phyloP scores from a whole-genome alignment of 2,797 vertebrate genomes.

The Eremophila alpestris region DNA sequence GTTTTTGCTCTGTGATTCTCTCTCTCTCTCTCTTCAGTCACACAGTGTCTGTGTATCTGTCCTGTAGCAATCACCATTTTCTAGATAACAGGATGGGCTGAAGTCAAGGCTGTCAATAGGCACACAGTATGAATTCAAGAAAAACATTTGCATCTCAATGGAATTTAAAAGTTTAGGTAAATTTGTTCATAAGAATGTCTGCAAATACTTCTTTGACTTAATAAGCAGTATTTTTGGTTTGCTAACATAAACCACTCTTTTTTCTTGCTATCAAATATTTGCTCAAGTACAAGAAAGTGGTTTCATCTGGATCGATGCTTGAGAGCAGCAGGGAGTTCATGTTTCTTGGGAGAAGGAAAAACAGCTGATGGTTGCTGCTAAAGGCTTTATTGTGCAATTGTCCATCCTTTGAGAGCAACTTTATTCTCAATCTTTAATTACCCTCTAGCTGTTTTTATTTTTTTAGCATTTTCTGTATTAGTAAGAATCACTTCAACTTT shows the following conservation, averaged over 20 bases:
- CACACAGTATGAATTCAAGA: not conserved
- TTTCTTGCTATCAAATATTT: not conserved
- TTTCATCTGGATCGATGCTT: rapidly evolving
- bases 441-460: not conserved
- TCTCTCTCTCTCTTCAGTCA: not conserved
- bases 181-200: not conserved
- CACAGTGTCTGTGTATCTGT: not conserved
- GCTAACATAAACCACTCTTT: not conserved
- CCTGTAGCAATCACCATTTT: not conserved
- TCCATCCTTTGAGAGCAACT: not conserved
- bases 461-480: not conserved
- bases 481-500: not conserved
- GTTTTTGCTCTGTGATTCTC: not conserved
- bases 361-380: not conserved
- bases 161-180: not conserved
- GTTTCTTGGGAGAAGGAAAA: not conserved
- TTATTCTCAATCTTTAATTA: not conserved
- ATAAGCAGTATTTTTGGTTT: not conserved
- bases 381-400: not conserved
- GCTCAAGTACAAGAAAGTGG: not conserved
- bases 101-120: not conserved
- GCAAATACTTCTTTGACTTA: not conserved
- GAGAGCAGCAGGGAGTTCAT: not conserved
- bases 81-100: not conserved
- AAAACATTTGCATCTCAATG: not conserved